Conservation (phyloP, 2,113 vertebrate species). For the Dipodomys ordii region DNA sequence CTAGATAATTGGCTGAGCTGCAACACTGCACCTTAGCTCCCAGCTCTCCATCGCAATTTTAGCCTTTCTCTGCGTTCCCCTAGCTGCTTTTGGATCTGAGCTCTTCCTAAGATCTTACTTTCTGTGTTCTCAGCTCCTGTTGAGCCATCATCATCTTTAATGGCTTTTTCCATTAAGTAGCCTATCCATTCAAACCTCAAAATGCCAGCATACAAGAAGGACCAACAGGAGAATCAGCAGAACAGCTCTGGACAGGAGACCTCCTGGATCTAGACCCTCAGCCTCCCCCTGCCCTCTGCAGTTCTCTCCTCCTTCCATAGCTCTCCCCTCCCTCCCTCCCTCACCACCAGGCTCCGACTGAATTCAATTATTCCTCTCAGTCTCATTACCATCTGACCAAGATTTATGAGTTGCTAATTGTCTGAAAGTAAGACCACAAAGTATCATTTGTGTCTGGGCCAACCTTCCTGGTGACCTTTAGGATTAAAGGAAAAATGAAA, state of each 20-base stretch:
- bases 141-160: neutral
- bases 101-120: neutral
- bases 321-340: neutral
- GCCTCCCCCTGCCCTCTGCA: slow-evolving; percentile 3
- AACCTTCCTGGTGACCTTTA: slow-evolving; percentile 82
- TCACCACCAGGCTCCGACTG: slow-evolving; percentile 33
- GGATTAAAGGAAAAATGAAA: slow-evolving; percentile 81
- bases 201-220: neutral
- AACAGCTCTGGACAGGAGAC: neutral
- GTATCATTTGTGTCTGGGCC: slow-evolving; percentile 83
- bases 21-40: neutral
- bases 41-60: neutral
- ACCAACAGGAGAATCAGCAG: neutral
- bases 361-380: slow-evolving; percentile 75
- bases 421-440: slow-evolving; percentile 84
- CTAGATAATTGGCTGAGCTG: neutral
- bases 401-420: slow-evolving; percentile 87
- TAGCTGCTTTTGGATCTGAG: neutral
- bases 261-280: slow-evolving; percentile 46
- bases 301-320: neutral
- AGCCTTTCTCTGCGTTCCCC: neutral
- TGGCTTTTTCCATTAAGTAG: neutral
- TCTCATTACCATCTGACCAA: slow-evolving; percentile 81
- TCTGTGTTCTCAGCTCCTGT: neutral
- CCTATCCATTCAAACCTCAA: neutral